phyloP scores from a whole-genome alignment of 2,797 vertebrate genomes.

The Coilia nasus region DNA sequence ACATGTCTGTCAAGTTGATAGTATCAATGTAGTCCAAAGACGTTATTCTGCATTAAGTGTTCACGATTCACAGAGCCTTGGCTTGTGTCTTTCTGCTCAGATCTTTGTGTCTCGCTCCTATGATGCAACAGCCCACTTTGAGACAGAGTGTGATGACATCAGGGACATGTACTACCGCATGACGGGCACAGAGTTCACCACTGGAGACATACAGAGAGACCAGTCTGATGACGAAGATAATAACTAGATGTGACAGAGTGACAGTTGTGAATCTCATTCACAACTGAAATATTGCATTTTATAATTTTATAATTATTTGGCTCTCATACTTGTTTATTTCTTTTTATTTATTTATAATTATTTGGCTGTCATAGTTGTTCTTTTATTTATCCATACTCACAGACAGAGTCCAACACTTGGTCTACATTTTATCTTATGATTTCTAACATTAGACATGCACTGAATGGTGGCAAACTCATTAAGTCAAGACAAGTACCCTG shows the following conservation, averaged over 20 bases:
- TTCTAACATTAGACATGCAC: neutral
- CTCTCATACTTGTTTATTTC: no score
- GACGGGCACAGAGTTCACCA: conserved; percentile 71
- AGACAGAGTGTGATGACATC: conserved; percentile 74
- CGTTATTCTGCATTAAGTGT: neutral
- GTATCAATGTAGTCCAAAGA: neutral
- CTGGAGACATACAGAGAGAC: conserved; percentile 64
- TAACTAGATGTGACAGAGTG: conserved; percentile 43
- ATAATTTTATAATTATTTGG: no score
- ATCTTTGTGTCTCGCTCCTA: conserved; percentile 78
- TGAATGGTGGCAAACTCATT: neutral
- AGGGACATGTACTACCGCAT: conserved; percentile 74
- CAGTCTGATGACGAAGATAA: conserved; percentile 59
- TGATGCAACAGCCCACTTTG: conserved; percentile 72
- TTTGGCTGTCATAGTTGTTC: neutral
- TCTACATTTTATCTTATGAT: neutral
- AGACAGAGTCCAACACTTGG: neutral
- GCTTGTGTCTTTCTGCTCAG: conserved; percentile 54
- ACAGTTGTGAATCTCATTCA: neutral
- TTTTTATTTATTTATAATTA: no score
- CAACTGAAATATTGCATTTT: neutral
- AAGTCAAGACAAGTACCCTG: neutral
- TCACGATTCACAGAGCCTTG: neutral
- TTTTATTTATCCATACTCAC: neutral
- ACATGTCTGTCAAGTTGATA: neutral